Evolutionary conservation across 2,113 vertebrate species (phyloP).

Genomic region (Zosterops japonicus): DNA sequence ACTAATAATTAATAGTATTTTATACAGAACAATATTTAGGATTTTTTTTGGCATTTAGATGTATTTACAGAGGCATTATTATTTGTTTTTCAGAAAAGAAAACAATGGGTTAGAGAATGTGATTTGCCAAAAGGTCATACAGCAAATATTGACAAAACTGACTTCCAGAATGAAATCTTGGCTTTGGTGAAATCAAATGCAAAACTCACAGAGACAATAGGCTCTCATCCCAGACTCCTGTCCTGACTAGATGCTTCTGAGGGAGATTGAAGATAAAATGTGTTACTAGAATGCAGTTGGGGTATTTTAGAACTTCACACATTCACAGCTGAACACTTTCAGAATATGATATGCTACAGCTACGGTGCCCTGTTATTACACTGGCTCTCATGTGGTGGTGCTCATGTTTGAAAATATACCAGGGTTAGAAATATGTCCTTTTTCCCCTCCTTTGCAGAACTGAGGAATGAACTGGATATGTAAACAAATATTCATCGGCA

Average conservation of each 20-base stretch:
- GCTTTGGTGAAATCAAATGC: not conserved
- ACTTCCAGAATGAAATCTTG: not conserved
- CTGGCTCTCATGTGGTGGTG: not conserved
- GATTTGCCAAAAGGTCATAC: not conserved
- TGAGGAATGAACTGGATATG: not conserved
- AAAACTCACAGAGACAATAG: not conserved
- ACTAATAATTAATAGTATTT: not conserved
- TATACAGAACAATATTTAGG: not conserved
- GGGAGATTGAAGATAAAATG: not conserved
- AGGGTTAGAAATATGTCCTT: not conserved
- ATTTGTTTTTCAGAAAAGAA: not conserved
- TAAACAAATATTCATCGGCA: not conserved
- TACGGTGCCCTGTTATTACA: not conserved
- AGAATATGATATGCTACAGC: not conserved
- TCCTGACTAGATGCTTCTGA: not conserved
- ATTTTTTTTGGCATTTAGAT: not conserved
- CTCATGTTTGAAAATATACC: not conserved
- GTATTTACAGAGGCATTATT: not conserved
- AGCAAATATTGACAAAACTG: slow-evolving; percentile 5
- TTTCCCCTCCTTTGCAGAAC: not conserved
- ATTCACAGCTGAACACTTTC: not conserved
- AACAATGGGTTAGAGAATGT: not conserved
- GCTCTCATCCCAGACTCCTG: not conserved
- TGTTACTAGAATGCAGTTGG: not conserved
- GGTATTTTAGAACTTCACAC: slow-evolving; percentile 4